A percentile compares a stretch with the other conserved stretches of the same genome.
Conservation (phyloP, 1,140 invertebrate species). For the Trissolcus basalis region DNA sequence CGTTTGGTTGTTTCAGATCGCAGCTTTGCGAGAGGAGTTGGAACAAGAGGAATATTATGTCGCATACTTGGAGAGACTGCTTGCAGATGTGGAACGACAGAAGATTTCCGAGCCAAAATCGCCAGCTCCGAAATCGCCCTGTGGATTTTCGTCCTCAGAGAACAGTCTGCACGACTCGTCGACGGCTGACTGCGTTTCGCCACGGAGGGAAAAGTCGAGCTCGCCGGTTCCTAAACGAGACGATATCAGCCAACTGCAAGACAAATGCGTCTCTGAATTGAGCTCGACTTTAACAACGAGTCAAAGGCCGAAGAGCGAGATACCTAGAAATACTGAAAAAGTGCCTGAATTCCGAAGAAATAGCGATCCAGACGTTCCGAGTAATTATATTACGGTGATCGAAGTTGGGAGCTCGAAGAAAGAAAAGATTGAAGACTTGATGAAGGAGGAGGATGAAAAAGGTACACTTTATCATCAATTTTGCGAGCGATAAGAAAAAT, state of each 20-base stretch:
- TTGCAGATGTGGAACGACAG: conserved; percentile 88
- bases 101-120: conserved; percentile 70
- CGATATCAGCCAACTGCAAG: conserved; percentile 73
- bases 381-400: conserved; percentile 92
- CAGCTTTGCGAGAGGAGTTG: conserved; percentile 86
- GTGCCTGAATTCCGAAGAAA: conserved; percentile 71
- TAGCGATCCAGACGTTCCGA: conserved; percentile 77
- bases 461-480: conserved; percentile 41
- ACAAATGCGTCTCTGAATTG: conserved; percentile 74
- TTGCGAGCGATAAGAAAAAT: too few relatives aligned
- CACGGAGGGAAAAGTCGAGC: conserved; percentile 55
- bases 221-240: conserved; percentile 66
- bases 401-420: conserved; percentile 81
- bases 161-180: conserved; percentile 56
- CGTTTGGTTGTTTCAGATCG: conserved; percentile 74
- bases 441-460: conserved; percentile 72
- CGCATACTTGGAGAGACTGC: conserved; percentile 88
- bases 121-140: conserved; percentile 53
- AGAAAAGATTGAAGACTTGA: conserved; percentile 69
- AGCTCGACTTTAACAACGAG: conserved; percentile 70
- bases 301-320: conserved; percentile 72
- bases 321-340: conserved; percentile 73
- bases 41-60: conserved; percentile 94
- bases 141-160: conserved; percentile 54
- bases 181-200: conserved; percentile 30